Percentiles rank a stretch among this genome's conserved stretches.
Evolutionary conservation across 2,888 invertebrate species (phyloP).

Genomic region (Meteorus cinctellus): DNA sequence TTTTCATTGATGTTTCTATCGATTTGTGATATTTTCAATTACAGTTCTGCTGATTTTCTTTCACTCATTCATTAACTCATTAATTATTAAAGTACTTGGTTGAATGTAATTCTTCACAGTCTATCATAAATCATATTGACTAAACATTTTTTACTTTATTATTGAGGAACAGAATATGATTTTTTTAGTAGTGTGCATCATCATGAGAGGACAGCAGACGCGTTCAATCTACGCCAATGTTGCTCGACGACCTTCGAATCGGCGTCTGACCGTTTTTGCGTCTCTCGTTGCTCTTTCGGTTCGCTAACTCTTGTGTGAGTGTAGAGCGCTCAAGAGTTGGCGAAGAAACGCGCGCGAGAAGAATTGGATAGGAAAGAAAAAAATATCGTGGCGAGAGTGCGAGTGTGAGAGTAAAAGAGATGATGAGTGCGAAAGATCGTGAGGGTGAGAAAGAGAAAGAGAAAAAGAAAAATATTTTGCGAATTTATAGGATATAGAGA

Average conservation of each 20-base stretch:
- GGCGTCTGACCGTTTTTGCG: slow-evolving; percentile 68
- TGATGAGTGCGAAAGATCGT: neutral
- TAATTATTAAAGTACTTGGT: too few species aligned
- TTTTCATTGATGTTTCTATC: too few species aligned
- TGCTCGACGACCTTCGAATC: slow-evolving; percentile 69
- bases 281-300: slow-evolving; percentile 54
- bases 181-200: neutral
- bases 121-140: too few species aligned
- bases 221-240: slow-evolving; percentile 64
- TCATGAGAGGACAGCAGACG: slow-evolving; percentile 28
- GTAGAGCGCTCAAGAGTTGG: slow-evolving; percentile 36
- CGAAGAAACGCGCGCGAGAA: slow-evolving; percentile 42
- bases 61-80: too few species aligned
- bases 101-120: too few species aligned
- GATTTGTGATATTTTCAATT: too few species aligned
- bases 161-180: too few species aligned
- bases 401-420: slow-evolving; percentile 30
- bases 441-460: slow-evolving; percentile 27
- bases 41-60: too few species aligned
- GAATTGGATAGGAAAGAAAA: slow-evolving; percentile 40
- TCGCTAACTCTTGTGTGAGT: slow-evolving; percentile 47
- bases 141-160: too few species aligned
- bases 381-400: neutral
- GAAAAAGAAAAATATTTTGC: slow-evolving; percentile 30
- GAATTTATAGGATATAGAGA: slow-evolving; percentile 9